Conservation (phyloP, 1,140 invertebrate species). For the Zaprionus ghesquierei region DNA sequence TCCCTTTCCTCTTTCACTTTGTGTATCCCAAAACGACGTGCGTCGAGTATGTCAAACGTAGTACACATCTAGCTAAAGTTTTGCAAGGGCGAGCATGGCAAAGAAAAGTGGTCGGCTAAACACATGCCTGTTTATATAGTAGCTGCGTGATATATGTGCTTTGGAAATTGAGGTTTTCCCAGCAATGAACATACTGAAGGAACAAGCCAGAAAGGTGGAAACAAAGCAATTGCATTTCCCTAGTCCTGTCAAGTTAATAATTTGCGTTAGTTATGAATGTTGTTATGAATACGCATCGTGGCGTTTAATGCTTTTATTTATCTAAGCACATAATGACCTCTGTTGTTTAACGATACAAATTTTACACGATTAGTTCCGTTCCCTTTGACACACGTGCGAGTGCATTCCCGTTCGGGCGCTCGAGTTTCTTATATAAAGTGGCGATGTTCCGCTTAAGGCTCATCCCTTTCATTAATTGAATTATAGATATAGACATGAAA, state of each 20-base stretch:
- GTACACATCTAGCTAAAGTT: neutral
- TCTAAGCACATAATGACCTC: constrained; percentile 71
- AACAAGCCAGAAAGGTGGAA: too few relatives aligned
- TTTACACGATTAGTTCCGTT: constrained; percentile 67
- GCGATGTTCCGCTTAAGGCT: constrained; percentile 35
- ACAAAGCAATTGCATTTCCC: too few relatives aligned
- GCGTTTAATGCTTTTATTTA: constrained; percentile 72
- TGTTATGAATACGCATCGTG: constrained; percentile 42
- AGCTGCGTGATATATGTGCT: neutral
- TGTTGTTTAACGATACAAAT: constrained; percentile 41
- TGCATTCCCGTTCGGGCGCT: neutral
- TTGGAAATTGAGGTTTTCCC: neutral
- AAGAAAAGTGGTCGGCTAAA: neutral
- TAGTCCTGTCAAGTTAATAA: neutral
- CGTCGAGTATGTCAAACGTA: neutral
- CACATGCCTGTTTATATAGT: neutral
- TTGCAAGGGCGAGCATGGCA: neutral
- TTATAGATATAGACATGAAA: constrained; percentile 56
- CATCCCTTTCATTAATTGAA: constrained; percentile 64
- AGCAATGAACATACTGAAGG: neutral
- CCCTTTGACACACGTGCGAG: neutral
- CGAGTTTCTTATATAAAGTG: constrained; percentile 53
- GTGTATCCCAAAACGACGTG: neutral
- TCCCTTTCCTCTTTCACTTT: neutral
- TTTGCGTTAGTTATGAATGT: constrained; percentile 35